phyloP scores from a whole-genome alignment of 2,113 vertebrate genomes.

The Chaenogobius annularis region DNA sequence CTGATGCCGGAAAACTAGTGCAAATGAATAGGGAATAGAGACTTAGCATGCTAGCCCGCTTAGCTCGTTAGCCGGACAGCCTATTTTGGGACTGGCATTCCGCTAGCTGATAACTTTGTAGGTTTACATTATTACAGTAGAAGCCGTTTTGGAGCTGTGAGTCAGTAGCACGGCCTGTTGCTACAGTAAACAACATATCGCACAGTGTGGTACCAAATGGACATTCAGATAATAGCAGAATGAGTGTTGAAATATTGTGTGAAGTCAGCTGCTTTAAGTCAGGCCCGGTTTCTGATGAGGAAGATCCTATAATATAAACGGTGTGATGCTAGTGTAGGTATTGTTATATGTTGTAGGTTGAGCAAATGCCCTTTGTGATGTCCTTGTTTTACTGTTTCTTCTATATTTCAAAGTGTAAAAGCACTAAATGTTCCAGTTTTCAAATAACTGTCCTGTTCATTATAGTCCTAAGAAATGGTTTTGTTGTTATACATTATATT shows the following conservation, averaged over 20 bases:
- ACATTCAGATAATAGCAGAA: slow-evolving; percentile 16
- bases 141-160: not conserved
- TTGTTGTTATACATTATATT: too few relatives aligned
- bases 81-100: slow-evolving; percentile 72
- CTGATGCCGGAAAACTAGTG: slow-evolving; percentile 23
- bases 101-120: slow-evolving; percentile 50
- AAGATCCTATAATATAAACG: not conserved
- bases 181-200: not conserved
- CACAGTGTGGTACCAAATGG: not conserved
- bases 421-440: not conserved
- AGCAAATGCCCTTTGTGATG: not conserved
- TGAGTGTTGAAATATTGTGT: slow-evolving; percentile 55
- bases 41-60: slow-evolving; percentile 54
- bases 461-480: not conserved
- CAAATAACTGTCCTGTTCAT: not conserved
- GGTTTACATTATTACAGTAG: slow-evolving; percentile 8
- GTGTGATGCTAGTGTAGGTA: not conserved
- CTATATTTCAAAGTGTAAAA: not conserved
- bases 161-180: not conserved
- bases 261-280: slow-evolving; percentile 60
- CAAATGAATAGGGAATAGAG: slow-evolving; percentile 55
- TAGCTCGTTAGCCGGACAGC: slow-evolving; percentile 63
- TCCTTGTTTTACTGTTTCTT: not conserved
- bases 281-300: slow-evolving; percentile 35
- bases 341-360: not conserved